Conservation (phyloP, 2,113 vertebrate species). For the Uria aalge region DNA sequence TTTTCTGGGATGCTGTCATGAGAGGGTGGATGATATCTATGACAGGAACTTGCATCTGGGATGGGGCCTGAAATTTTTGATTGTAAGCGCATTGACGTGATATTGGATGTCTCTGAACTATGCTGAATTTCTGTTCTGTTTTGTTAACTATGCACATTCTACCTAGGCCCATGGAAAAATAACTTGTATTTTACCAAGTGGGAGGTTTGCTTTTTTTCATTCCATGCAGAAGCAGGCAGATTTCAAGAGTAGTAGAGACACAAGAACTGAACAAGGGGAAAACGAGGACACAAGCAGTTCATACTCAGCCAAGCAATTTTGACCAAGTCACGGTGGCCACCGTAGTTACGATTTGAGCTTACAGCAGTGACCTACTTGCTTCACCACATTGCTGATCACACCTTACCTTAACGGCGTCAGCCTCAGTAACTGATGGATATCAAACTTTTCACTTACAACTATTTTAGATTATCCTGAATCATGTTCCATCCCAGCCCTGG, state of each 20-base stretch:
- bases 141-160: not conserved
- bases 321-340: not conserved
- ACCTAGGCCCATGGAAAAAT: not conserved
- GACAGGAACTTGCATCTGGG: not conserved
- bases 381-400: not conserved
- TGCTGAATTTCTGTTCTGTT: not conserved
- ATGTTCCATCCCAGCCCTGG: not conserved
- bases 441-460: not conserved
- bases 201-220: not conserved
- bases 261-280: not conserved
- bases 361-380: not conserved
- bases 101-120: not conserved
- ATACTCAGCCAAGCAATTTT: not conserved
- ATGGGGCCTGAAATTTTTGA: not conserved
- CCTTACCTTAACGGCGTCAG: not conserved
- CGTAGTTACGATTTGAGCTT: not conserved
- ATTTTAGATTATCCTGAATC: not conserved
- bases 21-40: not conserved
- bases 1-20: not conserved
- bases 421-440: not conserved
- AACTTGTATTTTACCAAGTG: not conserved
- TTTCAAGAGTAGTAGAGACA: not conserved
- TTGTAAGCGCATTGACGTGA: not conserved
- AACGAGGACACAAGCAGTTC: not conserved
- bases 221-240: not conserved